Base-by-base conservation (phyloP, 2,113 vertebrate genomes). In the Proteles cristata region DNA sequence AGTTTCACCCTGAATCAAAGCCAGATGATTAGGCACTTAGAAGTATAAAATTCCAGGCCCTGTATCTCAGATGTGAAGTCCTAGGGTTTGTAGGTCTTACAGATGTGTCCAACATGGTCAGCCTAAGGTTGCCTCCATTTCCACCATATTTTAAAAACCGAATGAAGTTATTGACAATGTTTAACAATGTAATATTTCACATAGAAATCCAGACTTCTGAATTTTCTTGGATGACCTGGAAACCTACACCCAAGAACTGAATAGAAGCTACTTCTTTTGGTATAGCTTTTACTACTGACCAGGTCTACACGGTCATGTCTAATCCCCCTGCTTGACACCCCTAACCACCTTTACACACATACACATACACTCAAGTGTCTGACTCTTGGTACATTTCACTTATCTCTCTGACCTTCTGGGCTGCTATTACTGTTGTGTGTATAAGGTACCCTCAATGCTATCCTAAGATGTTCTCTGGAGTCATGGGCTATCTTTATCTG, bases 161-260 rank as follows among this genome's bases (percentile, higher is more conserved):
- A 39, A 68, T 85, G 50, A 81, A 79, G 31, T 43, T 96, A 68
- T 28, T 89, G 6, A 53, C 17, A 77, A 23, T 73, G 10, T n/a
- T 96, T 95, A 65, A 71, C 35, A 81, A 19, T 43, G 19, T 33
- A 92, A 35, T 17, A 68, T 16, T 74, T 86, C 11, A 82, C 39
- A 85, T 48, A 82, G 74, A 94, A 90, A 77, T 92, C 4, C 10
- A 25, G 23, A 83, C 63, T 31, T 85, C 25, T 86, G 89, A 28
- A 45, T 88, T 76, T 25, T 63, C 58, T 93, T 58, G 15, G 15
- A 88, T 77, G 19, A 73, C 25, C 3, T 50, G 14, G 14, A 61
- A 2, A 65, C 10, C 33, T n/a, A 68, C 16, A 0, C 31, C 39
- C 43, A 43, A 61, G 25, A 55, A 87, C 65, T 55, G 7, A 73